Conservation (phyloP, 2,888 invertebrate species). For the Hemicrepidius hirtus region DNA sequence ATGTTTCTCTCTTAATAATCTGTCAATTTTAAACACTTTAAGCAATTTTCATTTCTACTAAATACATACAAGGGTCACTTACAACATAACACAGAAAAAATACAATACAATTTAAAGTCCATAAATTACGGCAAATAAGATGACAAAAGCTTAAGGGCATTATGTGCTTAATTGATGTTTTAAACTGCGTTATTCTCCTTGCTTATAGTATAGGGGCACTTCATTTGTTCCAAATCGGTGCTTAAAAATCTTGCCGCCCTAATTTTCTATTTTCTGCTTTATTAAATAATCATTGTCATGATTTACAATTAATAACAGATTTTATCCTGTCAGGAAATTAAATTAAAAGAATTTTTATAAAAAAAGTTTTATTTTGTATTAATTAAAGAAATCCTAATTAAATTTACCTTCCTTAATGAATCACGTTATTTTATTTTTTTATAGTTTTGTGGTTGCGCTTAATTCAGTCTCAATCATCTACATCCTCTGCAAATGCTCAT, state of each 20-base stretch:
- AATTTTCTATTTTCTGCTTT: neutral
- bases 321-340: no score
- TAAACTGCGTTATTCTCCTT: constrained; percentile 40
- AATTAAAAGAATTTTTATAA: no score
- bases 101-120: constrained; percentile 55
- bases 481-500: constrained; percentile 24
- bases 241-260: neutral
- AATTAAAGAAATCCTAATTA: constrained; percentile 1
- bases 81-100: constrained; percentile 43
- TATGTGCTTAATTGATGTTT: constrained; percentile 54
- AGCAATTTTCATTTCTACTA: constrained; percentile 15
- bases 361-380: neutral
- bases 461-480: constrained; percentile 22
- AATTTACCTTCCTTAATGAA: neutral
- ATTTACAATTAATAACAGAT: no score
- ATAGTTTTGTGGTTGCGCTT: neutral
- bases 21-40: neutral
- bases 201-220: constrained; percentile 47
- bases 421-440: neutral
- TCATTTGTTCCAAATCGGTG: constrained; percentile 45
- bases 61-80: constrained; percentile 37
- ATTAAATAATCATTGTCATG: no score
- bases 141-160: constrained; percentile 52
- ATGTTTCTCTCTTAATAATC: constrained; percentile 1
- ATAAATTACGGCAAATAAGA: constrained; percentile 56